Base-by-base conservation (phyloP, 2,888 invertebrate genomes). In the Eulithis testata region DNA sequence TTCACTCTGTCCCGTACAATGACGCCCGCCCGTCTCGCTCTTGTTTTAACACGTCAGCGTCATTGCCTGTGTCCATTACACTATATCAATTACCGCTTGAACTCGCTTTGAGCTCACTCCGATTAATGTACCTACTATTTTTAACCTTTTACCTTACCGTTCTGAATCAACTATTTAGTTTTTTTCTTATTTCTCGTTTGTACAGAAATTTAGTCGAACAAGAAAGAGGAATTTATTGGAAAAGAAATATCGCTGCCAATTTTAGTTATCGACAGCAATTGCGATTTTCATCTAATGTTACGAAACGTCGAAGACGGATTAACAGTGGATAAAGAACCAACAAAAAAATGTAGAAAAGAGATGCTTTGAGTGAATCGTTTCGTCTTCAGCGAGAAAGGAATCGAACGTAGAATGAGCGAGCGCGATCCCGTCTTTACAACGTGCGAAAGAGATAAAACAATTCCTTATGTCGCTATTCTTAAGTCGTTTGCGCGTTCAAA, bases 391-490 rank as follows among this genome's bases (percentile, higher is more conserved):
- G 82, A 82, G 87, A 85, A 88, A 88, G 88, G 87, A 86, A 83
- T 84, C 85, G 79, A 76, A 76, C 75, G 73, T 73, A 79, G 85
- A 92, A 84, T 78, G 89, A 90, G 91, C 78, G 78, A 81, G 84
- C 83, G 80, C 82, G 81, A 91, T 83, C 76, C 67, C 80, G 84
- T 89, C 87, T 90, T 91, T 87, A 91, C 84, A 87, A 91, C 85
- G 91, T 89, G 91, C 83, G 90, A 92, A 89, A 88, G 93, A 92
- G 93, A 91, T 90, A 90, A 88, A 90, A 87, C 88, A 89, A 89
- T 91, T 91, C 91, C 91, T 92, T 91, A 91, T 87, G 91, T 90
- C 87, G 87, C 91, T 90, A 88, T 92, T 91, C 91, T 90, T 91
- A 89, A 89, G 89, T 85, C 86, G 84, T 88, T 88, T 79, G 83